Percentiles rank a stretch among this genome's conserved stretches.
phyloP scores from a whole-genome alignment of 2,797 vertebrate genomes.

The Phalloptychus januarius region DNA sequence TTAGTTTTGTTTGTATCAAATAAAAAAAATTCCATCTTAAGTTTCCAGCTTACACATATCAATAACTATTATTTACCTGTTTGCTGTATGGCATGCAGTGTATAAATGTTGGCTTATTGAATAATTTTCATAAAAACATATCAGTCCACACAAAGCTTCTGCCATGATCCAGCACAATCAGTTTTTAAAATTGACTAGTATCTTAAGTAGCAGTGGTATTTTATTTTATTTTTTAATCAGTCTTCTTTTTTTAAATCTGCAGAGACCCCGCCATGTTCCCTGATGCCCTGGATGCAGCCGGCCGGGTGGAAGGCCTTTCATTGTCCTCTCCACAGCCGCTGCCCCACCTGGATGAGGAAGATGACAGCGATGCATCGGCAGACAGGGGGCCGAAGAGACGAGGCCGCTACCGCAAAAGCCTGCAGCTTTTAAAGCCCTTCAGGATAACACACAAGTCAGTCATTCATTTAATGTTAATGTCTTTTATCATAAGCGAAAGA shows the following conservation, averaged over 20 bases:
- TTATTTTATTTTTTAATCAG: not conserved
- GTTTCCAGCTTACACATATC: not conserved
- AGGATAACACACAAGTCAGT: conserved; percentile 84
- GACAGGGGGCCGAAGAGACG: conserved; percentile 61
- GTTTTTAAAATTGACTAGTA: not conserved
- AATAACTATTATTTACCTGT: not conserved
- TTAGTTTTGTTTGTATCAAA: not conserved
- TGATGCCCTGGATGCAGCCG: conserved; percentile 76
- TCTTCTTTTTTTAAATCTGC: conserved; percentile 7
- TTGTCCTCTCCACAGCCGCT: conserved; percentile 69
- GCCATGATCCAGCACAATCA: not conserved
- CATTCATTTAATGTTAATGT: conserved; percentile 14
- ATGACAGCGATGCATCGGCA: conserved; percentile 52
- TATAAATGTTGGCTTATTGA: not conserved
- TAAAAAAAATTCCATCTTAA: not conserved
- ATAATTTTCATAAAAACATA: not conserved
- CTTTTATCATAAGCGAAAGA: conserved; percentile 11
- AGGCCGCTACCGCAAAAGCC: conserved; percentile 80
- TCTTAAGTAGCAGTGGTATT: not conserved
- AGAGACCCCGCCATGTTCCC: conserved; percentile 74
- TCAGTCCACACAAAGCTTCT: not conserved
- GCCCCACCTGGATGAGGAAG: conserved; percentile 68
- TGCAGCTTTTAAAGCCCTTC: conserved; percentile 85
- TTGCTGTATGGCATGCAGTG: not conserved
- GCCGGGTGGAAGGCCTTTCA: conserved; percentile 77